Base-by-base conservation (phyloP, 2,888 invertebrate species). In the Eristalis tenax region DNA sequence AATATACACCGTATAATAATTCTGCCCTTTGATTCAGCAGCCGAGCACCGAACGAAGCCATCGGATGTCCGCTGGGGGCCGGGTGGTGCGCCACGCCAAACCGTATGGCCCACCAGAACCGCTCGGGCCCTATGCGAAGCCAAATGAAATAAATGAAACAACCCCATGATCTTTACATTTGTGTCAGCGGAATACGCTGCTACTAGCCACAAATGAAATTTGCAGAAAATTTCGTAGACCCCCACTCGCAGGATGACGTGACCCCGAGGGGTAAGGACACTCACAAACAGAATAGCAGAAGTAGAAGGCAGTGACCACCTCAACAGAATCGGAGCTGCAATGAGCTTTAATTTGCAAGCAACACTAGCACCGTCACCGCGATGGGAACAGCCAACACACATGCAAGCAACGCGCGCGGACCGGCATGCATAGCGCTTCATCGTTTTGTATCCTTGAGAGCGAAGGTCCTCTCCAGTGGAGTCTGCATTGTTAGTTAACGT, bases 311-410 rank as follows among this genome's bases (percentile, higher is more conserved):
- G 13, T 6, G 61, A 50, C 38, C 18, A 32, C 22, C 56, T 28
- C 32, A 71, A 13, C 63, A 63, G 59, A 50, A 18, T 50, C 74
- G 70, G 50, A 18, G 74, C 68, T 74, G 57, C 73, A 74, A 83
- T 74, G 68, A 79, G 78, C 70, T 69, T 78, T 79, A 68, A 79
- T 83, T 83, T 78, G 83, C 65, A 69, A 74, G 83, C 83, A 83
- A 77, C 66, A 73, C 66, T 65, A 78, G 57, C 50, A 73, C 40
- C 68, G 57, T 43, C 38, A 40, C 23, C 13, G 61, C 56, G 43
- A 64, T 57, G 23, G 73, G 50, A 32, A 32, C 32, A 32, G 32
- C 56, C 32, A 43, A 35, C 15, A 15, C 15, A 15, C 63, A 76
- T 57, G 32, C 68, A 65, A 79, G 56, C 23, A n/a, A n/a, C 23